Percentiles rank a stretch among this genome's conserved stretches.
Evolutionary conservation across 2,113 vertebrate genomes (phyloP).

Genomic region (Strix uralensis): DNA sequence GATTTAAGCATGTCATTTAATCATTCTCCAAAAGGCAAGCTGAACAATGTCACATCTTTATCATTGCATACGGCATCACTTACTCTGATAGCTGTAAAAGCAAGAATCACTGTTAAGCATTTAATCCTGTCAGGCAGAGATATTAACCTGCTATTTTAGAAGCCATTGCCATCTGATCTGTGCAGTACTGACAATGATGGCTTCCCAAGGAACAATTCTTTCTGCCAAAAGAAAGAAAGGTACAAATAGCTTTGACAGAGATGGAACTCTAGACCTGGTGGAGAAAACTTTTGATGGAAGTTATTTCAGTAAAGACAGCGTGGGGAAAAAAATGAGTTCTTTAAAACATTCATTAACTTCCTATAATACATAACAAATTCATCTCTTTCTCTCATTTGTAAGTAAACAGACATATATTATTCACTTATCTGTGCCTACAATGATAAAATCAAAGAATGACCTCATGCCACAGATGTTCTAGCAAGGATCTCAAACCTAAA

Average conservation of each 20-base stretch:
- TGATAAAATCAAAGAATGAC: not conserved
- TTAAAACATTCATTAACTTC: not conserved
- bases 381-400: not conserved
- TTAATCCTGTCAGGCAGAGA: conserved; percentile 66
- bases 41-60: conserved; percentile 65
- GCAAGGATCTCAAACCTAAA: not conserved
- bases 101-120: conserved; percentile 51
- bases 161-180: conserved; percentile 54
- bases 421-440: not conserved
- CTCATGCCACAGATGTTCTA: not conserved
- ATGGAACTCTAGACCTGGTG: not conserved
- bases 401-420: not conserved
- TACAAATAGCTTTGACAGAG: not conserved
- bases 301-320: not conserved
- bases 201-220: conserved; percentile 45
- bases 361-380: not conserved
- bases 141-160: conserved; percentile 65
- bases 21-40: conserved; percentile 43
- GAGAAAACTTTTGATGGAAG: not conserved
- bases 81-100: conserved; percentile 57
- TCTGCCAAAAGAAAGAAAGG: not conserved
- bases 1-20: conserved; percentile 52
- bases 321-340: not conserved
- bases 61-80: conserved; percentile 61
- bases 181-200: not conserved